phyloP scores from a whole-genome alignment of 2,113 vertebrate species.

The Macrotis lagotis region DNA sequence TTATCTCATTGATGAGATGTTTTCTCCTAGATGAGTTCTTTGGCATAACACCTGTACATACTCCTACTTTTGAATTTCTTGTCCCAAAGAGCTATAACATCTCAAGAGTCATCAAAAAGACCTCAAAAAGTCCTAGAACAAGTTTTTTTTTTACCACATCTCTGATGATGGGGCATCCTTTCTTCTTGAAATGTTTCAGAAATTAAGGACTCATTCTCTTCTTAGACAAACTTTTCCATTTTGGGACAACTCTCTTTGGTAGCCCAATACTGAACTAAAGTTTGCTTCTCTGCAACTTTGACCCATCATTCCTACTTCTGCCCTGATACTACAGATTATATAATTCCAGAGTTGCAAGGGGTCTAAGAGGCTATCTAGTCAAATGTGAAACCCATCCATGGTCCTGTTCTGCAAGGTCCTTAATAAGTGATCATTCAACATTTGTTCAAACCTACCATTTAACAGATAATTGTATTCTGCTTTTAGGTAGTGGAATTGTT shows the following conservation, averaged over 20 bases:
- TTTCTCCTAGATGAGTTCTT: conserved; percentile 11
- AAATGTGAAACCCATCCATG: neutral
- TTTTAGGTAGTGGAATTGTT: too few relatives aligned
- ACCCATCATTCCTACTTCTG: neutral
- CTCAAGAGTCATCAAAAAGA: neutral
- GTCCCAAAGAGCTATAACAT: neutral
- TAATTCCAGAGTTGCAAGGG: neutral
- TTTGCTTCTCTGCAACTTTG: neutral
- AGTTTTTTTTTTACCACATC: neutral
- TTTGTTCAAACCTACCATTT: neutral
- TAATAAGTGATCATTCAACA: neutral
- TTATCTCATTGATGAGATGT: neutral
- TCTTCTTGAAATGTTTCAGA: neutral
- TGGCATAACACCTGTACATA: neutral
- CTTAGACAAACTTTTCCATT: neutral
- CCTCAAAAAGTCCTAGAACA: neutral
- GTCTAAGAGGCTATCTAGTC: too few relatives aligned
- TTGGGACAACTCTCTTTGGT: too few relatives aligned
- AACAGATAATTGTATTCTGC: neutral
- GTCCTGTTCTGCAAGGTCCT: neutral
- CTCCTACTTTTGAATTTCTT: neutral
- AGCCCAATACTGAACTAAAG: neutral
- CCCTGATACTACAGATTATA: neutral
- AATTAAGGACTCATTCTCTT: neutral
- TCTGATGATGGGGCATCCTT: neutral